phyloP scores from a whole-genome alignment of 2,797 vertebrate genomes.

The Pelochelys cantorii region DNA sequence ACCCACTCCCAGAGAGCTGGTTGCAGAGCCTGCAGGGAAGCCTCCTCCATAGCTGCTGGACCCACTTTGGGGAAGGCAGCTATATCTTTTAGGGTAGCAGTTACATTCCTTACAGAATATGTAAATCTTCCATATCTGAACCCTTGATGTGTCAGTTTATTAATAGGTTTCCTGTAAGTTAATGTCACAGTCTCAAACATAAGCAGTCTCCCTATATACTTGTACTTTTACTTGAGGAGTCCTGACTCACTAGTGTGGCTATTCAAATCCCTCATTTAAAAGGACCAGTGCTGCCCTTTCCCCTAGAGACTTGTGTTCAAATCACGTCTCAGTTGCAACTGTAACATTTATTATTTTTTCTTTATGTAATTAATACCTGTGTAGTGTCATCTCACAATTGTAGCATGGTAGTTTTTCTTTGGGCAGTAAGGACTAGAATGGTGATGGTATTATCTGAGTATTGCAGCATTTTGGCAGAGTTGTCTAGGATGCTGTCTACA shows the following conservation, averaged over 20 bases:
- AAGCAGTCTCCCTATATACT: background rate
- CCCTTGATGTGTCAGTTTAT: background rate
- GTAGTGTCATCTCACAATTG: background rate
- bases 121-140: no score
- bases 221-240: background rate
- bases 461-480: background rate
- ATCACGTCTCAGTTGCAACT: rapidly evolving
- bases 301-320: background rate
- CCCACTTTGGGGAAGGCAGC: no score
- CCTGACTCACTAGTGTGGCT: background rate
- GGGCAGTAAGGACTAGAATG: background rate
- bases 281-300: background rate
- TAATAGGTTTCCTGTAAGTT: background rate
- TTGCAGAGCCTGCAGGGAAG: no score
- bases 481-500: rapidly evolving
- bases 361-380: background rate
- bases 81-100: background rate
- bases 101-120: background rate
- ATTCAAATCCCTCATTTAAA: background rate
- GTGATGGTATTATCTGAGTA: background rate
- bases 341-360: background rate
- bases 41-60: no score
- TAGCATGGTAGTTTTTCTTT: background rate
- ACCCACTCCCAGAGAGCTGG: no score
- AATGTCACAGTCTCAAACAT: background rate